Evolutionary conservation across 1,140 invertebrate genomes (phyloP).

Genomic region (Pogonomyrmex barbatus): DNA sequence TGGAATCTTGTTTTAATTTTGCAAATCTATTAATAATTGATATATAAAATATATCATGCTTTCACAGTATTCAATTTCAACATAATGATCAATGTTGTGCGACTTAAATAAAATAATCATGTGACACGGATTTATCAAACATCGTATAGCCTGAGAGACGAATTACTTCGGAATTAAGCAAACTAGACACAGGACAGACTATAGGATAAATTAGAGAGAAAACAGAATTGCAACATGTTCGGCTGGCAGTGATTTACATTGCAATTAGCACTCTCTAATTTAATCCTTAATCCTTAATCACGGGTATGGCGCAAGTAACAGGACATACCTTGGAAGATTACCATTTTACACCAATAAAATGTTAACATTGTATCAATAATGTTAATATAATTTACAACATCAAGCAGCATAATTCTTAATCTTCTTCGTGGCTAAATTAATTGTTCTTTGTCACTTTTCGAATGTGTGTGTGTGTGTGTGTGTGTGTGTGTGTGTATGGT

Average conservation of each 20-base stretch:
- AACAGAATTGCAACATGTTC: slow-evolving; percentile 27
- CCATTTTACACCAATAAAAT: not conserved
- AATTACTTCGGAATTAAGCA: slow-evolving; percentile 15
- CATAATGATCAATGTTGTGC: not conserved
- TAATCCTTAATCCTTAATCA: slow-evolving; percentile 44
- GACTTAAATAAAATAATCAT: not conserved
- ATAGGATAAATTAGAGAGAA: slow-evolving; percentile 33
- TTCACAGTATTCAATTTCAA: not conserved
- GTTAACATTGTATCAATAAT: not conserved
- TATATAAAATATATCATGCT: not conserved
- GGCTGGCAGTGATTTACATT: slow-evolving; percentile 49
- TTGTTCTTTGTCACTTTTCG: not conserved
- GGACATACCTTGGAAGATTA: not conserved
- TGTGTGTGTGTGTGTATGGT: too few species aligned
- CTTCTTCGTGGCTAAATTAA: not conserved
- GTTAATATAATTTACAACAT: not conserved
- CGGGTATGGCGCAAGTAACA: not conserved
- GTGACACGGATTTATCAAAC: not conserved
- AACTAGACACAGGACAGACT: slow-evolving; percentile 15
- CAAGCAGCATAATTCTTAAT: not conserved
- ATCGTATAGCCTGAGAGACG: not conserved
- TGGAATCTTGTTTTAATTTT: not conserved
- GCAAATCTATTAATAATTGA: not conserved
- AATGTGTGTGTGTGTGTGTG: too few species aligned
- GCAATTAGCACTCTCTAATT: slow-evolving; percentile 42